These are phyloP conservation scores for Rhagium mordax DNA, from an alignment of 2,888 invertebrate species.

Conservation along the genomic window DNA sequence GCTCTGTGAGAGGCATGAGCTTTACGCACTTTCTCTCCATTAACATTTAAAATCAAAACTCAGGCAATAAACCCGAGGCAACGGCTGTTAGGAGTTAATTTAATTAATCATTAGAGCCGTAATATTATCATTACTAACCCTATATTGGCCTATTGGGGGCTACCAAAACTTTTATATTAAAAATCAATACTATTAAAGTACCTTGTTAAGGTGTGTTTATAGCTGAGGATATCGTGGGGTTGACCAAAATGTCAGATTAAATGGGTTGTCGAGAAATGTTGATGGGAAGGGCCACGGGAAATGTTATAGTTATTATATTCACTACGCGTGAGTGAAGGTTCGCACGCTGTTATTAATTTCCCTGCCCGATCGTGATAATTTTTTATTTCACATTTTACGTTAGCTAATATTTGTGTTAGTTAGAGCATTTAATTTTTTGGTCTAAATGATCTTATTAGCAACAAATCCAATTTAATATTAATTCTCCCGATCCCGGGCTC, in stretches of 20 bases:
- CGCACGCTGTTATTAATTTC: neutral
- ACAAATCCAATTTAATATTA: no score
- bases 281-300: slow-evolving; percentile 26
- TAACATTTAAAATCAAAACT: slow-evolving; percentile 24
- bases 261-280: slow-evolving; percentile 24
- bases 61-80: slow-evolving; percentile 30
- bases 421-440: no score
- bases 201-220: slow-evolving; percentile 43
- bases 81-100: slow-evolving; percentile 39
- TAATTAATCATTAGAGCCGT: slow-evolving; percentile 40
- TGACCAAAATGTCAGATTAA: slow-evolving; percentile 34
- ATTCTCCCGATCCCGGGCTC: no score
- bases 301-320: slow-evolving; percentile 29
- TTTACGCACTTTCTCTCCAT: neutral
- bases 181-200: slow-evolving; percentile 38
- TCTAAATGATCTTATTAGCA: no score
- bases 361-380: neutral
- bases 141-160: slow-evolving; percentile 29
- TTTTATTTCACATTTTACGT: neutral
- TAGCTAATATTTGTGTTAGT: no score
- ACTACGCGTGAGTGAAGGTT: slow-evolving; percentile 14
- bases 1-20: neutral
- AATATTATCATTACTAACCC: slow-evolving; percentile 41
- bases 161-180: slow-evolving; percentile 39
- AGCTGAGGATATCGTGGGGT: slow-evolving; percentile 35